These are phyloP conservation scores for Colostygia pectinataria DNA, from an alignment of 2,888 invertebrate species.

Conservation along the genomic window DNA sequence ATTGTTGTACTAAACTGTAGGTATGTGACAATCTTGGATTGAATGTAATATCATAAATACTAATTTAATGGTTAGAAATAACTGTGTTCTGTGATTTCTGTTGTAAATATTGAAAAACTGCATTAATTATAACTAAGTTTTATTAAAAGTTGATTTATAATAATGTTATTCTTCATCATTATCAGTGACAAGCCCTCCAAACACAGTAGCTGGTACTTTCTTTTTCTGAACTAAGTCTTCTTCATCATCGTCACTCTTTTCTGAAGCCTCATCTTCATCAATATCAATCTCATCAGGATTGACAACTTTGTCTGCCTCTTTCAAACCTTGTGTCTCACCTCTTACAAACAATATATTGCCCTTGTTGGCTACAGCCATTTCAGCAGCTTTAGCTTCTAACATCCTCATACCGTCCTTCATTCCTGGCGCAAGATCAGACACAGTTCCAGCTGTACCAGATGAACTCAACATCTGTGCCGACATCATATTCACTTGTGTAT, in stretches of 20 bases:
- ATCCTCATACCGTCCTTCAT: constrained; percentile 94
- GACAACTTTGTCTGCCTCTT: constrained; percentile 86
- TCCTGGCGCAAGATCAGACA: constrained; percentile 88
- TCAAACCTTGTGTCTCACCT: constrained; percentile 91
- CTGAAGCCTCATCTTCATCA: constrained; percentile 85
- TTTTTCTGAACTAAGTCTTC: constrained; percentile 92
- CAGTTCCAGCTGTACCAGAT: constrained; percentile 85
- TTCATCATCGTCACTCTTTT: constrained; percentile 83
- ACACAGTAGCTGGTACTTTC: constrained; percentile 94
- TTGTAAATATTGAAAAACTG: constrained; percentile 64
- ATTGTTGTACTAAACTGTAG: constrained; percentile 14
- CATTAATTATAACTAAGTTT: constrained; percentile 58
- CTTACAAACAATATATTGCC: constrained; percentile 92
- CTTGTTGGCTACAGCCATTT: constrained; percentile 83
- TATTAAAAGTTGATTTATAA: constrained; percentile 63
- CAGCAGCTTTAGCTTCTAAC: constrained; percentile 92
- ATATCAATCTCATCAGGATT: constrained; percentile 96
- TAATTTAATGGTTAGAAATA: constrained; percentile 38
- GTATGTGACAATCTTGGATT: constrained; percentile 18
- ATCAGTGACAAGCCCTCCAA: constrained; percentile 87
- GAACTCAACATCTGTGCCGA: constrained; percentile 97
- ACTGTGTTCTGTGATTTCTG: constrained; percentile 67
- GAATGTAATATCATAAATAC: constrained; percentile 17
- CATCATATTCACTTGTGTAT: constrained; percentile 99
- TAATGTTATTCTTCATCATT: constrained; percentile 39